Base-by-base conservation (phyloP, 2,888 invertebrate species). In the Atethmia centrago region DNA sequence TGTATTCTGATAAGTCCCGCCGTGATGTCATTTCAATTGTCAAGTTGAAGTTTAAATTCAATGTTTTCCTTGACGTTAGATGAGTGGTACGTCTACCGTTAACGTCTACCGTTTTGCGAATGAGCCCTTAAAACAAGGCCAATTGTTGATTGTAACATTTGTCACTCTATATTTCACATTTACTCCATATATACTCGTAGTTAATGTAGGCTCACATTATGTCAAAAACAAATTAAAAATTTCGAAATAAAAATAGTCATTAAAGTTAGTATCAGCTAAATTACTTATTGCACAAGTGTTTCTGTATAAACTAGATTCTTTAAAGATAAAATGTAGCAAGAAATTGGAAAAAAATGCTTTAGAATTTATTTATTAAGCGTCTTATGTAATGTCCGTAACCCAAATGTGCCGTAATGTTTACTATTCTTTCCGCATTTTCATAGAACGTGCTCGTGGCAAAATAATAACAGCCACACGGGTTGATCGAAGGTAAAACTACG, bases 251-350 rank as follows among this genome's bases (percentile, higher is more conserved):
- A 55, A 64, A 40, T 36, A 53, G 25, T 45, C 21, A 84, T 80
- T 80, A 84, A 49, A 63, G n/a, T 66, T 19, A 45, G 14, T 40
- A 49, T 16, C 36, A 53, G 16, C 49, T 58, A 53, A 80, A 84
- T 80, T 67, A 80, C 61, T 51, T 63, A 67, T 81, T 74, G 61
- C 67, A 69, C 67, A 74, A 82, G 59, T 82, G 65, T 67, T 70
- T 69, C 67, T 62, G 49, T 53, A 53, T 64, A 77, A 70, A 85
- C 83, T 67, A 82, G 63, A 85, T 82, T 63, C 64, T 70, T 66
- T 49, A 14, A 45, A 76, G 66, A 62, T 68, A 64, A 76, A 36
- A 77, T 76, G 79, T 67, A 56, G 64, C 75, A 63, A 77, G 70
- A 81, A 80, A 84, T 77, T 73, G 51, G 14, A 53, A 74, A 65